Evolutionary conservation across 2,113 vertebrate species (phyloP), one percentile per base, ranked within the genome.

Genomic region (Ploceus nigricollis): DNA sequence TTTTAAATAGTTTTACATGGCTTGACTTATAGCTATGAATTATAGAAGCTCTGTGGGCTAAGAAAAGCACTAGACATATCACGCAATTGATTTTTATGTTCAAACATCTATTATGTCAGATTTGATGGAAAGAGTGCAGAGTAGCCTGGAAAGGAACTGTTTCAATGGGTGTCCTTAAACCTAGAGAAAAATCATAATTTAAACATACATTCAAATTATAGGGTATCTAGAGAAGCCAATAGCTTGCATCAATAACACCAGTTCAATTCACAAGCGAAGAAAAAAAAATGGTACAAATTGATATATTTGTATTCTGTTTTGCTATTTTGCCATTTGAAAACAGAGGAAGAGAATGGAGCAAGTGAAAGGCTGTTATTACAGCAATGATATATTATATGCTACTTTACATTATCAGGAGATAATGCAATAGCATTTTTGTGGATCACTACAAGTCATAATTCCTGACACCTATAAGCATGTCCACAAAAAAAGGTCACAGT

Each of bases 31-130:
- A 87, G 65, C 72, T 64, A 48, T 80, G 64, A 80, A 73, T 94
- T 85, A 87, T 45, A 35, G 47, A 54, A 81, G 50, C 51, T 95
- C 50, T 69, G 25, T 44, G n/a, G 54, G 54, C 33, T 82, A 92
- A 93, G 82, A 71, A 90, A 96, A 96, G 27, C 37, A n/a, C 58
- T 56, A 82, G 80, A 83, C 8, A 2, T 69, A 89, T 50, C 81
- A 45, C 58, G 33, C 68, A 89, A 90, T 92, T 91, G 82, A 89
- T 92, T 96, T 96, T 96, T 95, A 96, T 96, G 82, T 77, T 94
- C 53, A 85, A 64, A 76, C 16, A 81, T 72, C 92, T 95, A 92
- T 92, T 95, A 91, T 83, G 63, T 84, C 73, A 96, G 64, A 64
- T 91, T 96, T 97, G 85, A 97, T 69, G 58, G 94, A 96, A 97